These are phyloP conservation scores for Drosophila atripex DNA, from an alignment of 2,888 invertebrate species.

Conservation along the genomic window DNA sequence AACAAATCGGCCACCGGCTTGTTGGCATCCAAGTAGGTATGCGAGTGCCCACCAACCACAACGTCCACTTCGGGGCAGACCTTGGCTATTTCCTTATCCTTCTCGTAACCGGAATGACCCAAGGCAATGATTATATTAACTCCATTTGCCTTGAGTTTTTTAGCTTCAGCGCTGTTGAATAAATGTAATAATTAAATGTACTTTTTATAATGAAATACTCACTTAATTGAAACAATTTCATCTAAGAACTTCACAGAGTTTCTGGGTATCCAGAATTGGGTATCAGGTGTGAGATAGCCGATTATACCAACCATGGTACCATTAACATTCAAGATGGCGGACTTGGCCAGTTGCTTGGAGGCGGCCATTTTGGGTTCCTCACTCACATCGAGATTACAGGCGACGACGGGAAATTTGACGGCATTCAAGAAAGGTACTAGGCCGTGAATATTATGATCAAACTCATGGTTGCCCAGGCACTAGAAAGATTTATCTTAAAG, in stretches of 20 bases:
- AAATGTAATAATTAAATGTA: background rate
- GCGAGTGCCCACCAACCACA: slow-evolving; percentile 95
- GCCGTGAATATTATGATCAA: slow-evolving; percentile 91
- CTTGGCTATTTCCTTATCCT: slow-evolving; percentile 90
- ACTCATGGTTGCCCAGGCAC: slow-evolving; percentile 97
- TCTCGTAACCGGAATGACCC: slow-evolving; percentile 93
- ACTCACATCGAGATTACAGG: slow-evolving; percentile 90
- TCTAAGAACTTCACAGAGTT: slow-evolving; percentile 86
- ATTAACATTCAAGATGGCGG: slow-evolving; percentile 87
- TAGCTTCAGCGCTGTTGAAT: slow-evolving; percentile 86
- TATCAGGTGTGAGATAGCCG: slow-evolving; percentile 89
- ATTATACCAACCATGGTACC: slow-evolving; percentile 91
- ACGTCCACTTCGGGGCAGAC: slow-evolving; percentile 92
- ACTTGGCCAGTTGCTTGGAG: slow-evolving; percentile 85
- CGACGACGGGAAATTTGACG: slow-evolving; percentile 89
- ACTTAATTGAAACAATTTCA: slow-evolving; percentile 88
- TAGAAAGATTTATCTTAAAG: slow-evolving; percentile 76
- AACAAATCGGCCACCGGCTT: slow-evolving; percentile 70
- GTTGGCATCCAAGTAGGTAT: slow-evolving; percentile 94
- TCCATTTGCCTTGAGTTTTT: slow-evolving; percentile 87
- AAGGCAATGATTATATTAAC: slow-evolving; percentile 93
- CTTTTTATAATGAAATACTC: slow-evolving; percentile 8
- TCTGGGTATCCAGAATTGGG: slow-evolving; percentile 88
- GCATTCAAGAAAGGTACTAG: slow-evolving; percentile 90
- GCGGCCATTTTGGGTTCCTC: slow-evolving; percentile 86